Percentiles rank a stretch among this genome's conserved stretches.
Evolutionary conservation across 2,797 vertebrate species (phyloP).

Genomic region (Halcyon smyrnensis): DNA sequence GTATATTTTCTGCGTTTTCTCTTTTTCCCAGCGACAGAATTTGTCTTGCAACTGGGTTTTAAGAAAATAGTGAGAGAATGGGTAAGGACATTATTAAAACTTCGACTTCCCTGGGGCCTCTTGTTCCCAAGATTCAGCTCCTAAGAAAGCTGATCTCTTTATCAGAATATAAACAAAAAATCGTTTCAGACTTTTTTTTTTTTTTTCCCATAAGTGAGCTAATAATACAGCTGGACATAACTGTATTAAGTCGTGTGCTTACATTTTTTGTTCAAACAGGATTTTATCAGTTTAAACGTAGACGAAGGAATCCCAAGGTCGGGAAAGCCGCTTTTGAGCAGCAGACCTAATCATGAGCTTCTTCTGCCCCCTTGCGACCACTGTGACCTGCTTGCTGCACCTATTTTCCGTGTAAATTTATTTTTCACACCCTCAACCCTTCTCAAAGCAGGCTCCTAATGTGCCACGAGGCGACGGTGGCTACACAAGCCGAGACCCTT

Average conservation of each 20-base stretch:
- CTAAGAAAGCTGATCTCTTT: background rate
- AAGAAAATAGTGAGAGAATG: background rate
- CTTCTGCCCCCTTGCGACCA: constrained; percentile 60
- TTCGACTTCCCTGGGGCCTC: background rate
- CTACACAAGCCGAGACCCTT: background rate
- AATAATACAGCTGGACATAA: background rate
- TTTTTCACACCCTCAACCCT: background rate
- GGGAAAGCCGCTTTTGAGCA: background rate
- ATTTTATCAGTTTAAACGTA: background rate
- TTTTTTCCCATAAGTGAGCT: background rate
- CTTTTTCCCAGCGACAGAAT: background rate
- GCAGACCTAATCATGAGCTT: background rate
- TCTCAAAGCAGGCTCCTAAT: background rate
- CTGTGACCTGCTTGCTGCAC: background rate
- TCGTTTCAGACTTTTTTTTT: rapidly evolving
- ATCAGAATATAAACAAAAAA: background rate
- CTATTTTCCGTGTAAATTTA: background rate
- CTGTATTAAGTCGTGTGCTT: background rate
- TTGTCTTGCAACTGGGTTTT: background rate
- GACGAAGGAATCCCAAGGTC: background rate
- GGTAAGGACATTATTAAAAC: background rate
- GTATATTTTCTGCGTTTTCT: background rate
- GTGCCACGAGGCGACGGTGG: background rate
- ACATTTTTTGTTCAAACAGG: background rate
- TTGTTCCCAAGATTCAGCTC: background rate